Conservation (phyloP, 2,888 invertebrate genomes). For the Volucella inanis region DNA sequence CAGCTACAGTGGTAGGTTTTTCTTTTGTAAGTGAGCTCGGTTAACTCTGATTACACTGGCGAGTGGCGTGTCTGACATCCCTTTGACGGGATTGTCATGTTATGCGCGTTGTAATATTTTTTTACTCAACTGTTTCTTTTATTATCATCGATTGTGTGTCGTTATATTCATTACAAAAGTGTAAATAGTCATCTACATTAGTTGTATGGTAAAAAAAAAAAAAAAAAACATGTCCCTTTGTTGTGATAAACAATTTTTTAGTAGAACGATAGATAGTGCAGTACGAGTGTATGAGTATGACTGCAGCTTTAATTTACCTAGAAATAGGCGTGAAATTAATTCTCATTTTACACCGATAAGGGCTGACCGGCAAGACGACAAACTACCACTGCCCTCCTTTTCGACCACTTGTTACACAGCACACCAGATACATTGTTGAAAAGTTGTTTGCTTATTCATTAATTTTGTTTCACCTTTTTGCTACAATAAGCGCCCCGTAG, state of each 20-base stretch:
- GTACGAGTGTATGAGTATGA: background rate
- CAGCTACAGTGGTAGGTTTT: no score
- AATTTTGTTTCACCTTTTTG: conserved; percentile 10
- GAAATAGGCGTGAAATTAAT: conserved; percentile 4
- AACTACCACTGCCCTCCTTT: no score
- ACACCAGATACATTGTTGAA: conserved; percentile 8
- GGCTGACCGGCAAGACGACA: background rate
- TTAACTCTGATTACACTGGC: no score
- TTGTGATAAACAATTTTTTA: no score
- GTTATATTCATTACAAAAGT: conserved; percentile 11
- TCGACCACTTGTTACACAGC: no score
- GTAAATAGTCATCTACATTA: conserved; percentile 4
- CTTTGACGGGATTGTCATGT: conserved; percentile 8
- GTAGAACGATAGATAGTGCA: background rate
- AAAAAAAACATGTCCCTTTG: no score
- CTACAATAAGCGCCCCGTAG: background rate
- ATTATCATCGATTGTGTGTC: conserved; percentile 15
- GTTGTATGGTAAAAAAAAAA: background rate
- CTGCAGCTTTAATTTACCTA: background rate
- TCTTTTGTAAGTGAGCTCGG: no score
- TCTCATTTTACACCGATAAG: conserved; percentile 24
- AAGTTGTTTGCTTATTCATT: background rate
- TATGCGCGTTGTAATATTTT: conserved; percentile 3
- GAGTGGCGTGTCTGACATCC: background rate
- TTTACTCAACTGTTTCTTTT: conserved; percentile 11